Base-by-base conservation (phyloP, 2,113 vertebrate genomes). In the Spea bombifrons region DNA sequence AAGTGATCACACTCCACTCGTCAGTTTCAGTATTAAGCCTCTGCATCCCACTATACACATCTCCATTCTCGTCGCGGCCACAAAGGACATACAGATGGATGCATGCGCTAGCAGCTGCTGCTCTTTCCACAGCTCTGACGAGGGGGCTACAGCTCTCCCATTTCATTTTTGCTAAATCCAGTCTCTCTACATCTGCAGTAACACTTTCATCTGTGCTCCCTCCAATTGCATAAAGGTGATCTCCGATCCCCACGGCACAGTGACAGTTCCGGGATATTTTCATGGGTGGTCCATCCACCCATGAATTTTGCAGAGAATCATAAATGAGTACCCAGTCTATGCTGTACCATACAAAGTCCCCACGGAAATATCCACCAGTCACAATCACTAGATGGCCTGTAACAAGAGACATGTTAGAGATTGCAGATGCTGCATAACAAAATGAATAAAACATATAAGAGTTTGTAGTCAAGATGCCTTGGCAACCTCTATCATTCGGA, bases 291-390 rank as follows among this genome's bases (percentile, higher is more conserved):
- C 93, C 95, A 0, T 95, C 93, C 74, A 89, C 82, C 95, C 95
- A 97, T 57, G 83, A 88, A 45, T 92, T 84, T 47, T 88, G 90
- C 71, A 84, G 77, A 85, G 90, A 91, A 8, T 90, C 91, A 66
- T 93, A 97, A 67, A 93, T 87, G 6, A 88, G 86, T 73, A 96
- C 94, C 94, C 94, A 95, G 75, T 95, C 94, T 88, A 94, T 94
- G 0, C 89, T 92, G 80, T 94, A 94, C 95, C 95, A 96, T 71
- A 94, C 85, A 69, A 95, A 91, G 78, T 88, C 88, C 4, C 95
- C 94, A 8, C 92, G 91, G 84, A 94, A 95, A 85, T 93, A 89
- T 1, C 95, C 95, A 0, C 95, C 95, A 1, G 94, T 95, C 78
- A 96, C 94, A 72, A 91, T 88, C 67, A 94, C 71, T 69, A 87